Evolutionary conservation across 1,140 invertebrate species (phyloP), one percentile per base, ranked within the genome.

Genomic region (Gonatopus flavifemur): DNA sequence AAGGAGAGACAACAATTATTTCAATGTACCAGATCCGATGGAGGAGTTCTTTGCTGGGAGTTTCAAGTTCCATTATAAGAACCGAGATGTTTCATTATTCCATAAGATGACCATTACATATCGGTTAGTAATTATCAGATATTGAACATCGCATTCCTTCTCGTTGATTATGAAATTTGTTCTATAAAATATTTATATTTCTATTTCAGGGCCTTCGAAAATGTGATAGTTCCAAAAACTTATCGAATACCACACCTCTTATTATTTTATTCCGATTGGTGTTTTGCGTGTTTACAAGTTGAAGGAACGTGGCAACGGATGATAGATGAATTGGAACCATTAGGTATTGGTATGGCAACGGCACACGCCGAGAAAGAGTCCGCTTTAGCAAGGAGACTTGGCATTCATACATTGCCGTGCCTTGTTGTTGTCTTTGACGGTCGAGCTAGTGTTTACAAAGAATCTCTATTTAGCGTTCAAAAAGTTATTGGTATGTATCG

Each of bases 251-350:
- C 93, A 9, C 87, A 90, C 53, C 74, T 97, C 28, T 82, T 97
- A 20, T 83, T 96, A 54, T 92, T 94, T 67, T 96, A 95, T 72
- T 89, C 90, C 3, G 94, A 96, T 72, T 93, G 92, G 87, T 97
- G 94, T 75, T 92, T 94, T 72, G 83, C 90, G 22, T 98, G 94
- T 72, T 83, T 93, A 32, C 85, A 91, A 71, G 83, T 89, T 13
- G 90, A 94, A 42, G 86, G 86, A 3, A 83, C 89, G 6, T 92
- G 93, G 83, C 82, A 90, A 50, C 85, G 88, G 52, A 77, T 95
- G 19, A 85, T 92, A 15, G 87, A 92, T 57, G 88, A 95, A 36
- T 72, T 97, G 8, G 90, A 94, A 64, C 89, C 89, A 3, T 63
- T 88, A 16, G 87, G 88, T 33, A 81, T 87, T 31, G 83, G 83